A percentile compares a stretch with the other conserved stretches of the same genome.
Conservation (phyloP, 2,888 invertebrate genomes). For the Patella caerulea region DNA sequence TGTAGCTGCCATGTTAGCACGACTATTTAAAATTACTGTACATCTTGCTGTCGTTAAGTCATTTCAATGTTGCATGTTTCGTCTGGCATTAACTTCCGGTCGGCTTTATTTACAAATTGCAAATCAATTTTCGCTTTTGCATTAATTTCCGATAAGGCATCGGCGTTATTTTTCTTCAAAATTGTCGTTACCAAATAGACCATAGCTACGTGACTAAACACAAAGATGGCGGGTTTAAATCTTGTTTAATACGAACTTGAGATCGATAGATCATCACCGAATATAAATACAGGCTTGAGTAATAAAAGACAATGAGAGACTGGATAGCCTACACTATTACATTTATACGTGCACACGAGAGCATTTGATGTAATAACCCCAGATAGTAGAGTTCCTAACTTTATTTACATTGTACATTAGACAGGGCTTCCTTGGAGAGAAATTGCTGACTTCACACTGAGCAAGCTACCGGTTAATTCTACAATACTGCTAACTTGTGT, state of each 20-base stretch:
- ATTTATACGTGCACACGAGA: neutral
- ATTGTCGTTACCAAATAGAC: constrained; percentile 5
- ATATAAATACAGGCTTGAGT: neutral
- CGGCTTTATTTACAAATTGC: neutral
- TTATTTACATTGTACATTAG: no score
- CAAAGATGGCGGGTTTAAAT: neutral
- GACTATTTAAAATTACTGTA: neutral
- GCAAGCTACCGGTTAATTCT: no score
- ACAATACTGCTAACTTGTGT: no score
- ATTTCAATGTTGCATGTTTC: constrained; percentile 8
- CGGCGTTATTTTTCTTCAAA: neutral
- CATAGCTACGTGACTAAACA: constrained; percentile 10
- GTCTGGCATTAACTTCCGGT: constrained; percentile 3
- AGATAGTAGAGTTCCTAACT: no score
- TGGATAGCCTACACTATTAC: neutral
- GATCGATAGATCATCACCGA: constrained; percentile 9
- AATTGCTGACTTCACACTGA: no score
- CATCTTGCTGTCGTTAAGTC: neutral
- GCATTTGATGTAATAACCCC: no score
- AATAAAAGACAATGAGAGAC: neutral
- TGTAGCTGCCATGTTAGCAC: neutral
- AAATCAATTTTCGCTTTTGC: constrained; percentile 6
- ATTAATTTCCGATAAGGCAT: constrained; percentile 7
- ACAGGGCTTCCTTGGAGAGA: no score
- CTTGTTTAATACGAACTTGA: neutral